Evolutionary conservation across 35 echinoderm and acorn worm genomes (phyloP), one percentile per base, ranked within the genome.

Genomic region (Acanthaster planci): DNA sequence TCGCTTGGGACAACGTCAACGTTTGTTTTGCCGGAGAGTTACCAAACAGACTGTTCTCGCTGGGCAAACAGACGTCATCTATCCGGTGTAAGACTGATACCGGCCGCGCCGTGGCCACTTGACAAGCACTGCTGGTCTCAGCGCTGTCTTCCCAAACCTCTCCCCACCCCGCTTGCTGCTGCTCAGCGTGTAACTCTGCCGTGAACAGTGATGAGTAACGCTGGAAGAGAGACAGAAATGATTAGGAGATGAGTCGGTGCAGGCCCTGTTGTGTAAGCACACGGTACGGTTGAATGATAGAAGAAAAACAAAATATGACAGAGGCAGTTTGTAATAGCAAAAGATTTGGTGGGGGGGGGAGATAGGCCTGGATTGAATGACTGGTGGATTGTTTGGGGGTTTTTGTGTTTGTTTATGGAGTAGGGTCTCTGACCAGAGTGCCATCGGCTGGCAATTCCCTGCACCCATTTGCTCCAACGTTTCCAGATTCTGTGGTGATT

Each of bases 241-340:
- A 47, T 47, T 47, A 47, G 42, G 42, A 47, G 42, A 47, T 47
- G 42, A 47, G 42, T 47, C 42, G 42, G 12, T 6, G 4, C 42
- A 4, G 29, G 34, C 26, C 64, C 34, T 26, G 64, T 36, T 72
- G 64, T 72, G 64, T 72, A 72, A 72, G 64, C 64, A 72, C 42
- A 29, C 64, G 34, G 64, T 29, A 26, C 64, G 64, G 34, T 72
- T 72, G 64, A 72, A 72, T 72, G 64, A 72, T 72, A 72, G 64
- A 72, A 72, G 26, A 26, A 72, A 72, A 72, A 72, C 64, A 72
- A 72, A 72, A 72, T 72, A 72, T 72, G 64, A 72, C 64, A 72
- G 64, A 15, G 64, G n/a, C 64, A 29, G 64, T 72, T 72, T 26
- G 34, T 72, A 72, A 72, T 30, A 72, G 34, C 26, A 23, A 72